phyloP scores from a whole-genome alignment of 2,113 vertebrate genomes.

The Leiothrix lutea region DNA sequence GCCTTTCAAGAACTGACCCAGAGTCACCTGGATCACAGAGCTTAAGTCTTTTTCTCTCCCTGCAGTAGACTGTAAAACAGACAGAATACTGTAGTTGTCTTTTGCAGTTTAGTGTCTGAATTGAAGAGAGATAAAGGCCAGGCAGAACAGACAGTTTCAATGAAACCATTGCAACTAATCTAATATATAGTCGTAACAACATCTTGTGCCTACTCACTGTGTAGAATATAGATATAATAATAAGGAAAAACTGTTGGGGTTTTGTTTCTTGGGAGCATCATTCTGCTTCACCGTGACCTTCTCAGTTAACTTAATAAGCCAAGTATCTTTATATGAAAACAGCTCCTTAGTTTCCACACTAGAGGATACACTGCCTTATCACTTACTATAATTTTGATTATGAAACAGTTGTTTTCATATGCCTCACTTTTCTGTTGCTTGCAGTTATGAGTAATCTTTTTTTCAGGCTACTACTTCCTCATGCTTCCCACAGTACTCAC shows the following conservation, averaged over 20 bases:
- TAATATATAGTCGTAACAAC: background rate
- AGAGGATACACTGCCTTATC: slow-evolving; percentile 14
- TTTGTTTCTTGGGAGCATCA: background rate
- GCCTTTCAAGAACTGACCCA: background rate
- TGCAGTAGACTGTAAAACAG: background rate
- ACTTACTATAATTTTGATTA: background rate
- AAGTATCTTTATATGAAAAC: background rate
- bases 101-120: background rate
- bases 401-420: slow-evolving; percentile 28
- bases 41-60: background rate
- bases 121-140: background rate
- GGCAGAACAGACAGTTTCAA: background rate
- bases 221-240: background rate
- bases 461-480: background rate
- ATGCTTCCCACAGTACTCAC: background rate
- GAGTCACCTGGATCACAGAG: background rate
- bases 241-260: background rate
- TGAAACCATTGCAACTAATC: background rate
- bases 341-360: background rate
- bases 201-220: background rate
- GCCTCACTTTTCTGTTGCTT: background rate
- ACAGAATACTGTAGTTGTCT: background rate
- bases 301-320: background rate
- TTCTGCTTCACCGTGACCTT: background rate
- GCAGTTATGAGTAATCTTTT: background rate